Base-by-base conservation (phyloP, 30 jellyfish, hydroid and myxozoan species). In the Clytia hemisphaerica region DNA sequence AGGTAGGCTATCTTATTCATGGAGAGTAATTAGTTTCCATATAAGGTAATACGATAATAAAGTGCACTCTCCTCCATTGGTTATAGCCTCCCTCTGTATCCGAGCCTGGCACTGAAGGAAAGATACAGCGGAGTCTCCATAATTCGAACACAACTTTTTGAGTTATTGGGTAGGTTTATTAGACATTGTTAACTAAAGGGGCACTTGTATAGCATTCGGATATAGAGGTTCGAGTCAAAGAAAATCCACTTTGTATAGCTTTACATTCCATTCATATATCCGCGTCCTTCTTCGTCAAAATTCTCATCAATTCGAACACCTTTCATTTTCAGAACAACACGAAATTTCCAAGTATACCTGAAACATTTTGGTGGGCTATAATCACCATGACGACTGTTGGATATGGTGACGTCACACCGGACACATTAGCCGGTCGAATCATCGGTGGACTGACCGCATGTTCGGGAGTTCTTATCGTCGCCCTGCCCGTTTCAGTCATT, bases 401-500 rank as follows among this genome's bases (percentile, higher is more conserved):
- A 12, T 82, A 82, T 72, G 94, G 94, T 48, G 94, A 82, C 59
- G 88, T 82, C 59, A 82, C 94, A 6, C 94, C 94, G 27, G 45
- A 60, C 30, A 72, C 94, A 21, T 28, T 83, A 1, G 79, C 94
- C 15, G 97, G 94, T 37, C 67, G 79, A 50, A 74, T 88, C 10
- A 80, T 88, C 29, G 93, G 93, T 25, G 92, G 94, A 6, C 61
- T 88, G 68, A 79, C 94, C 76, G 97, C 97, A 66, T 88, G 97
- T 88, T 78, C 93, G 16, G 97, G 97, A 3, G 93, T 88, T 6
- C 78, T 88, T 24, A 88, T 88, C 27, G 88, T 88, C 30, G 97
- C 97, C 59, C 35, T 88, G 72, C 97, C 97, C 6, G 97, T 88
- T 6, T 88, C 97, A 10, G 97, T 88, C 73, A 88, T 88, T 67